These are phyloP conservation scores for Eulemur coronatus DNA, from an alignment of 2,797 vertebrate species.

Conservation along the genomic window DNA sequence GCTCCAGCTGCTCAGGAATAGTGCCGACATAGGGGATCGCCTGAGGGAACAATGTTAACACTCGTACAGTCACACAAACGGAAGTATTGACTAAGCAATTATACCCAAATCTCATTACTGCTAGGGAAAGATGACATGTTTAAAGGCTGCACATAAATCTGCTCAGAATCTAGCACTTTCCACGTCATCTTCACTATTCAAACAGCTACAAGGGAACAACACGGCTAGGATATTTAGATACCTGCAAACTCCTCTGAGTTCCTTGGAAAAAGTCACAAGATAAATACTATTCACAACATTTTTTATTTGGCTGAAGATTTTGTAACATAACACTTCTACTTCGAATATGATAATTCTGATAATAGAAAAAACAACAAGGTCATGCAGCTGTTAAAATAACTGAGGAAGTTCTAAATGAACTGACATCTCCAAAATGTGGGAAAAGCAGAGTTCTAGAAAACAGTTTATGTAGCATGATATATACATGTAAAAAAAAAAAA, in stretches of 20 bases:
- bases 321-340: not conserved
- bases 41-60: constrained; percentile 79
- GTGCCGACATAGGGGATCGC: constrained; percentile 90
- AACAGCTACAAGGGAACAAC: not conserved
- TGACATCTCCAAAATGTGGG: not conserved
- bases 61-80: not conserved
- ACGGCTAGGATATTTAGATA: accelerated
- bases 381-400: not conserved
- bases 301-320: not conserved
- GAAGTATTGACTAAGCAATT: not conserved
- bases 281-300: not conserved
- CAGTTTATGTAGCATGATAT: too few relatives aligned
- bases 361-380: not conserved
- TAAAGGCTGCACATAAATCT: not conserved
- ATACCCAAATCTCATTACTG: not conserved
- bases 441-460: not conserved
- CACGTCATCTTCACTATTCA: not conserved
- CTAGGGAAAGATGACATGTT: not conserved
- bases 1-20: constrained; percentile 88
- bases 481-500: not conserved
- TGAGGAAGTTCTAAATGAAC: not conserved
- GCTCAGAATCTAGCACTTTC: not conserved
- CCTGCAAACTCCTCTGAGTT: not conserved
- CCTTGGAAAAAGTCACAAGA: not conserved
- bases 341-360: not conserved